Evolutionary conservation across 2,888 invertebrate species (phyloP).

Genomic region (Muschampia plurimacula): DNA sequence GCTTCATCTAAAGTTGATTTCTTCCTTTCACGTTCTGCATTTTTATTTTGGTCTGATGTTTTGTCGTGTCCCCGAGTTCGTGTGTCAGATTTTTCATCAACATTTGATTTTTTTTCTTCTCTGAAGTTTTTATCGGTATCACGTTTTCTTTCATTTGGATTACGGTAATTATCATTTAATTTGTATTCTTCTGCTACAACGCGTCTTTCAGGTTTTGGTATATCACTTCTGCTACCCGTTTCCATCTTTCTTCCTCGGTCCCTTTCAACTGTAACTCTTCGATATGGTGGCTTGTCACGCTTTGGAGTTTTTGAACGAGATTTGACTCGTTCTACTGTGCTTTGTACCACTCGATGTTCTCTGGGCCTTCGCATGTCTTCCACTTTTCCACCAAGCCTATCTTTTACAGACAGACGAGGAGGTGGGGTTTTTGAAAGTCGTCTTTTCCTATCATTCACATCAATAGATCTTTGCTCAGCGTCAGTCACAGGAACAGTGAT

Average conservation of each 20-base stretch:
- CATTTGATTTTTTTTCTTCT: conserved; percentile 55
- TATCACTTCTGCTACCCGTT: conserved; percentile 54
- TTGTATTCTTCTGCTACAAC: conserved; percentile 57
- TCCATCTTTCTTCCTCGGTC: conserved; percentile 73
- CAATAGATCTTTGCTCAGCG: conserved; percentile 75
- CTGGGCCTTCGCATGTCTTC: conserved; percentile 84
- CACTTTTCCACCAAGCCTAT: conserved; percentile 91
- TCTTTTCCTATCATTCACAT: conserved; percentile 76
- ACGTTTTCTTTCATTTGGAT: conserved; percentile 55
- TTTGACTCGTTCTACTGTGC: conserved; percentile 84
- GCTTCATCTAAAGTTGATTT: conserved; percentile 90
- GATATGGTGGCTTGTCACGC: conserved; percentile 72
- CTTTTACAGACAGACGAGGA: conserved; percentile 90
- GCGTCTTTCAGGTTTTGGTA: conserved; percentile 63
- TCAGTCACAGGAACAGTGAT: conserved; percentile 83
- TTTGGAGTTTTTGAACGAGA: conserved; percentile 83
- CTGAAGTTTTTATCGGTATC: conserved; percentile 59
- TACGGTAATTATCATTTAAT: conserved; percentile 59
- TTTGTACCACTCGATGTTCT: conserved; percentile 84
- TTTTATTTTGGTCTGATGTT: conserved; percentile 82
- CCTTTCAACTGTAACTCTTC: conserved; percentile 81
- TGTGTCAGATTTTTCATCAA: conserved; percentile 50
- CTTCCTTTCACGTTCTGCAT: conserved; percentile 78
- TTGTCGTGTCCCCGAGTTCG: conserved; percentile 50
- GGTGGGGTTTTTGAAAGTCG: conserved; percentile 84